These are phyloP conservation scores for Lepidothrix coronata DNA, from an alignment of 2,113 vertebrate genomes.

Conservation along the genomic window DNA sequence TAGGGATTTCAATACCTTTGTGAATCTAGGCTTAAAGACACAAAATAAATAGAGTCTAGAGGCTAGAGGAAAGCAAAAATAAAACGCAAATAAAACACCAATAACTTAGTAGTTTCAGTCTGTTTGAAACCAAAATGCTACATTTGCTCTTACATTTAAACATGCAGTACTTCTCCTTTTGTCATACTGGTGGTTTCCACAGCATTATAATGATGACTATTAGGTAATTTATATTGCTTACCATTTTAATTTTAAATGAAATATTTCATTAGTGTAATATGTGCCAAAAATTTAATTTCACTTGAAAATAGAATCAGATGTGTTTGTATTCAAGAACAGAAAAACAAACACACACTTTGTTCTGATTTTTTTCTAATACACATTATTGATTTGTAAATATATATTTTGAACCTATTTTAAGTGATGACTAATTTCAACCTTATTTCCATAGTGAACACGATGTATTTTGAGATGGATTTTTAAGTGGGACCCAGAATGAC, in stretches of 20 bases:
- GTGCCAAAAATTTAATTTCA: not conserved
- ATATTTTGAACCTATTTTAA: slow-evolving; percentile 2
- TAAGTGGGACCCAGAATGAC: not conserved
- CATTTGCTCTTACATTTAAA: not conserved
- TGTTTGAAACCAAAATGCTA: not conserved
- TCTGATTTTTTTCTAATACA: not conserved
- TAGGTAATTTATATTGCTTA: not conserved
- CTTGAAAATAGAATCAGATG: not conserved
- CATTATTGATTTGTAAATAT: not conserved
- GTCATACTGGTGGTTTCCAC: not conserved
- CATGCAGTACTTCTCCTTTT: not conserved
- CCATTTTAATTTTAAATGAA: not conserved
- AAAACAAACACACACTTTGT: not conserved
- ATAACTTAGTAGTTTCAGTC: not conserved
- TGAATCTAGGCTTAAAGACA: not conserved
- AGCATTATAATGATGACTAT: not conserved
- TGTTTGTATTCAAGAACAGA: not conserved
- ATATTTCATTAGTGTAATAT: not conserved
- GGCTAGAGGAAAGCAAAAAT: not conserved
- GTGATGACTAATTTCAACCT: slow-evolving; percentile 15
- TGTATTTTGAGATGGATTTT: slow-evolving; percentile 19
- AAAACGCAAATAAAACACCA: not conserved
- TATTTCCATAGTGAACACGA: slow-evolving; percentile 7
- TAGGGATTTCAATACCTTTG: not conserved
- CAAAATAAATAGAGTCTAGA: not conserved